Base-by-base conservation (phyloP, 2,888 invertebrate species). In the Branchipolynoe longqiensis region DNA sequence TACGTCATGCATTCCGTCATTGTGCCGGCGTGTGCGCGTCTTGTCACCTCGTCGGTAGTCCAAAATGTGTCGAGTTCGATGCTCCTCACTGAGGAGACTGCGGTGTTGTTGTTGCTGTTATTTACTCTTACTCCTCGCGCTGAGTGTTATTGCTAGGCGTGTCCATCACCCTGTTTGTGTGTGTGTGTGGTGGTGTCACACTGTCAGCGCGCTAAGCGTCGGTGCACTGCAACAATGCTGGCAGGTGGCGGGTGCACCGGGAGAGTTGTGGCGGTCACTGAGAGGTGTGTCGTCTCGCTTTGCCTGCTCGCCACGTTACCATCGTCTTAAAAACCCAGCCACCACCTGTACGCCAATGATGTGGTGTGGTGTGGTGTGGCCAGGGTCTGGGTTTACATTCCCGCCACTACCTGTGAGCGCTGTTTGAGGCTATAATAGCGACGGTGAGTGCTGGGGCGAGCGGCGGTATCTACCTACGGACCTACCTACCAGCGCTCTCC, bases 1-100 rank as follows among this genome's bases (percentile, higher is more conserved):
- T 90, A 90, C 8, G 90, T 89, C 82, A 92, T 86, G 73, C 90
- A 89, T 86, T 91, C 90, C 88, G 91, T 91, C 82, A 88, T 90
- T 73, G 31, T 86, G 85, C 0, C 33, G 33, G 25, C 8, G 83
- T 82, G 25, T 58, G n/a, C 33, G 6, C 69, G 33, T 12, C 69
- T n/a, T 6, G 69, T 12, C 8, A 31, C 31, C 69, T 33, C 6
- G 4, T 4, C 4, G 14, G 58, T 58, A 14, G 58, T 8, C 12
- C 22, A 18, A 8, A 58, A 25, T 8, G 12, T 14, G n/a, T 14
- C 25, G 4, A 8, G 58, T 58, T 48, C 8, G 8, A 48, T 8
- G 8, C 8, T 8, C 8, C 8, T 8, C 48, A 48, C 22, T 58
- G 58, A 14, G 58, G 12, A 25, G 12, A 25, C 25, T 8, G 12